Conservation (phyloP, 2,113 vertebrate genomes). For the Anseranas semipalmata region DNA sequence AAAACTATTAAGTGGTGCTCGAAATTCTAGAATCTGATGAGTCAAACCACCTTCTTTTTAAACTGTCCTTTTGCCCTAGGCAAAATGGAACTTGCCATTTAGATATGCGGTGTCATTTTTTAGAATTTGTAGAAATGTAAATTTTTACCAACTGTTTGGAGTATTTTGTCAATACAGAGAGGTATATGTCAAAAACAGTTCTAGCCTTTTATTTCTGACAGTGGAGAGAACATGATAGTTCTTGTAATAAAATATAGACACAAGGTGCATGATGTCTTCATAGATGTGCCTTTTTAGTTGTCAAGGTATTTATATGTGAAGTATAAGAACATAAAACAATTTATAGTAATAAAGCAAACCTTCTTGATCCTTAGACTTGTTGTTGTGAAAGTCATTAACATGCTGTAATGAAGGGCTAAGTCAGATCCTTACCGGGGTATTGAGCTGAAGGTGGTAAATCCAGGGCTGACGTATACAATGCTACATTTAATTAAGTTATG, state of each 20-base stretch:
- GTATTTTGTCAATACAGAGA: slow-evolving; percentile 37
- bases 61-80: neutral
- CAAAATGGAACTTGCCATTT: neutral
- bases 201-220: neutral
- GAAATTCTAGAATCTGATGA: neutral
- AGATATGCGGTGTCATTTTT: slow-evolving; percentile 19
- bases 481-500: rapidly evolving
- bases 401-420: neutral
- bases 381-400: neutral
- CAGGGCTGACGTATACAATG: neutral
- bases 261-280: neutral
- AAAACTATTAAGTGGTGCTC: neutral
- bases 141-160: slow-evolving; percentile 49
- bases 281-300: neutral
- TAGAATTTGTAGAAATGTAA: slow-evolving; percentile 44
- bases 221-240: neutral
- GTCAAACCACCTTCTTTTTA: neutral
- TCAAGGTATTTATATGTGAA: neutral
- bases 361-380: neutral
- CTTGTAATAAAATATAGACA: neutral
- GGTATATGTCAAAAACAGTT: neutral
- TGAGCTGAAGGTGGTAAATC: neutral
- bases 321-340: neutral
- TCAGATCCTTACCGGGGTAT: rapidly evolving
- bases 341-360: neutral